phyloP scores from a whole-genome alignment of 2,797 vertebrate genomes.

The Ctenopoma kingsleyae region DNA sequence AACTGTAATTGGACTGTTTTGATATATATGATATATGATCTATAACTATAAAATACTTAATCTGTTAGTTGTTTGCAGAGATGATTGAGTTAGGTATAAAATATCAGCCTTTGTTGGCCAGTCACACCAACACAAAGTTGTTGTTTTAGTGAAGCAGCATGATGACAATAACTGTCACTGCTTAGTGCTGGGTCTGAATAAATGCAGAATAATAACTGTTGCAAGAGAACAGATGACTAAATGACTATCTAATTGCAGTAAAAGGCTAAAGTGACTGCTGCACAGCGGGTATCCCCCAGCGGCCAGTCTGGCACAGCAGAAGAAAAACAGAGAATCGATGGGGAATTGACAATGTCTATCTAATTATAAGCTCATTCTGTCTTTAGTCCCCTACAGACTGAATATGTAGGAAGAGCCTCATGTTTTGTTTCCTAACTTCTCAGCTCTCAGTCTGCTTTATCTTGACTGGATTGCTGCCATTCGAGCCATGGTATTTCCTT shows the following conservation, averaged over 20 bases:
- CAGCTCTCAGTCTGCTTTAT: not conserved
- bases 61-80: not conserved
- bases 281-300: conserved; percentile 27
- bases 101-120: not conserved
- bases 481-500: not conserved
- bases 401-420: conserved; percentile 10
- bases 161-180: conserved; percentile 5
- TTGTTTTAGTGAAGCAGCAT: not conserved
- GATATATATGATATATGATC: too few species aligned
- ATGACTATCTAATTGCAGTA: conserved; percentile 45
- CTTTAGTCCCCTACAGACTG: conserved; percentile 35
- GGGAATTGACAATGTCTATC: conserved; percentile 57
- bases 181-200: conserved; percentile 18
- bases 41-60: too few species aligned
- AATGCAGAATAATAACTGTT: conserved; percentile 37
- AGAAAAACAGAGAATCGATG: conserved; percentile 59
- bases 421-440: conserved; percentile 28
- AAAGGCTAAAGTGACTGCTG: conserved; percentile 26
- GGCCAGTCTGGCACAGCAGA: conserved; percentile 34
- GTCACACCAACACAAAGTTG: not conserved
- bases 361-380: conserved; percentile 55
- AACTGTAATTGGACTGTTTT: too few species aligned
- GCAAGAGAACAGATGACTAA: conserved; percentile 21
- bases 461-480: not conserved
- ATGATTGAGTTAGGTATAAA: not conserved